phyloP scores from a whole-genome alignment of 2,797 vertebrate species.

The Lepidocolaptes lacrymiger region DNA sequence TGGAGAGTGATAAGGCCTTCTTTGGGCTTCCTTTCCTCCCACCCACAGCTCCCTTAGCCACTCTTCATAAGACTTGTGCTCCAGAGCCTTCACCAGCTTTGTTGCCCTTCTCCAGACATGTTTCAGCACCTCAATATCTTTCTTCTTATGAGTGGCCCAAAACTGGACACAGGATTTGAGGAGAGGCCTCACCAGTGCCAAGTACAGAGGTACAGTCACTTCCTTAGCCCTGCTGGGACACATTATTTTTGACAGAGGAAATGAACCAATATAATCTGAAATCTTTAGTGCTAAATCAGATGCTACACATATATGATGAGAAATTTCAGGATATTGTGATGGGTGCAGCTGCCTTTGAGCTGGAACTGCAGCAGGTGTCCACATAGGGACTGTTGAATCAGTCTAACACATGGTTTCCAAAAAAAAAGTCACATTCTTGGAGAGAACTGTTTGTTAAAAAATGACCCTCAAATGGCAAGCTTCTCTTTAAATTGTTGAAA shows the following conservation, averaged over 20 bases:
- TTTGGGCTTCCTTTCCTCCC: neutral
- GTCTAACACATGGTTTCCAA: neutral
- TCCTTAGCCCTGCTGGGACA: neutral
- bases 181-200: accelerated
- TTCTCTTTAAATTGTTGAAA: neutral
- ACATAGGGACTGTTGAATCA: neutral
- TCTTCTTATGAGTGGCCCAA: neutral
- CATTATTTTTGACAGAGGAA: neutral
- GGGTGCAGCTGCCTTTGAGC: neutral
- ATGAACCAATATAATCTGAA: neutral
- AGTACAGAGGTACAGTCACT: neutral
- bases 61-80: neutral
- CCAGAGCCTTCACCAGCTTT: neutral
- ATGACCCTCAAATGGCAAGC: neutral
- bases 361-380: neutral
- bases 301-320: neutral
- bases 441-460: neutral
- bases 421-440: neutral
- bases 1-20: neutral
- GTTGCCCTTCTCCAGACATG: accelerated
- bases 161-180: neutral
- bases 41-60: neutral
- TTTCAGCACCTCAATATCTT: neutral
- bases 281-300: neutral
- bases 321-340: neutral